Evolutionary conservation across 1,140 invertebrate species (phyloP), one percentile per base, ranked within the genome.

Genomic region (Holcopasites calliopsidis): DNA sequence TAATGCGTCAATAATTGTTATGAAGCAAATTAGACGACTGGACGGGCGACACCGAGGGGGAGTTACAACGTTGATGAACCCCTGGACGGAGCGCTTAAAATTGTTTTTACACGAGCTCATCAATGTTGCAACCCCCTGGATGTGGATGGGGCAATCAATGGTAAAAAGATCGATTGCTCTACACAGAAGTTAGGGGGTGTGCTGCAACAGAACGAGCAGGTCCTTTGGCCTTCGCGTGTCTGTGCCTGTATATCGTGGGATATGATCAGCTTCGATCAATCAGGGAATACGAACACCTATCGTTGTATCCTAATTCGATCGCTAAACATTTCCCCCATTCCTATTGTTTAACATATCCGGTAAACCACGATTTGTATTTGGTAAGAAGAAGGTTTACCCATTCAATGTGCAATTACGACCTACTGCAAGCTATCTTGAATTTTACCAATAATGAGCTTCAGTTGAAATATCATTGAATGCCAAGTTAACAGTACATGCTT

Each of bases 1-100:
- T 81, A 85, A 85, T 85, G 80, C 49, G 72, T 47, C 38, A 21
- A 65, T 86, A 84, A 87, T 87, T 84, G 85, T 86, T 86, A 87
- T 73, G 74, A 86, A 76, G 83, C 47, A 85, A 85, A 86, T 87
- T 87, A 84, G 64, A 64, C 49, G 64, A 62, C 42, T 18, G 10
- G 54, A 49, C 52, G 68, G 33, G 21, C 49, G 28, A 70, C 47
- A 72, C 68, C 50, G 60, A 21, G 21, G 47, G 31, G 26, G 44
- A 42, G 18, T 13, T 66, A 50, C 62, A 74, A 66, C 71, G 65
- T 74, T 74, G 40, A 74, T 74, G 71, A 74, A n/a, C n/a, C n/a
- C n/a, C n/a, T n/a, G 31, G 0, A 7, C 47, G 13, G 28, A 10
- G 7, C 57, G 3, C 31, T 44, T 35, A 23, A 55, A 66, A 74